A percentile compares a stretch with the other conserved stretches of the same genome.
phyloP scores from a whole-genome alignment of 1,140 invertebrate genomes.

The Formica exsecta region DNA sequence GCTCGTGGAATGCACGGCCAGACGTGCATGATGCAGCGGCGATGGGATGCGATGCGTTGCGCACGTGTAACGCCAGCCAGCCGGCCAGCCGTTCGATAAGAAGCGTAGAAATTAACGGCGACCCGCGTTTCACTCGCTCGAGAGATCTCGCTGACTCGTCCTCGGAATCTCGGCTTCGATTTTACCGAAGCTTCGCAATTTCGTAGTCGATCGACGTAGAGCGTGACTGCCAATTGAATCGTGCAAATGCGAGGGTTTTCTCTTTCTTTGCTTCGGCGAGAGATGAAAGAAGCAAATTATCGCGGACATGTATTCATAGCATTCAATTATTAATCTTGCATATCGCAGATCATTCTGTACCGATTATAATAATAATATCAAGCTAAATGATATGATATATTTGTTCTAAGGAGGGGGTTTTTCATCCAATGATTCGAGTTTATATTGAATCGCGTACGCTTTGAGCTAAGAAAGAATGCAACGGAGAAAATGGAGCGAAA shows the following conservation, averaged over 20 bases:
- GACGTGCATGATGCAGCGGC: conserved; percentile 39
- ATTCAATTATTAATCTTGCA: conserved; percentile 5
- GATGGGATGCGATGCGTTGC: conserved; percentile 28
- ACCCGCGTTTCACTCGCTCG: conserved; percentile 64
- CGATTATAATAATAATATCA: neutral
- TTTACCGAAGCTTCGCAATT: conserved; percentile 65
- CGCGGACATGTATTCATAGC: neutral
- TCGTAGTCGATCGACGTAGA: conserved; percentile 77
- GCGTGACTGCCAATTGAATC: conserved; percentile 4
- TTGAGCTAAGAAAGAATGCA: neutral
- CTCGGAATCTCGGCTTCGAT: conserved; percentile 45
- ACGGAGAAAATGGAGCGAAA: neutral
- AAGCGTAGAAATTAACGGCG: conserved; percentile 73
- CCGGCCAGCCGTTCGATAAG: conserved; percentile 41
- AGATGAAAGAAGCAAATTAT: conserved; percentile 28
- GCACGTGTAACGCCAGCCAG: conserved; percentile 46
- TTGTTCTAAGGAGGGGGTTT: neutral
- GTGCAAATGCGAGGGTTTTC: neutral
- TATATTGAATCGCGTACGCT: neutral
- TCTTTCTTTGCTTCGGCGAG: too few species aligned
- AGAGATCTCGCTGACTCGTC: conserved; percentile 68
- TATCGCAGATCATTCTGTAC: neutral
- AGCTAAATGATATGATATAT: conserved; percentile 6
- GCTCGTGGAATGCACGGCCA: conserved; percentile 62
- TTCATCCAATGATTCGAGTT: neutral